Base-by-base conservation (phyloP, 2,888 invertebrate genomes). In the Philonicus albiceps region DNA sequence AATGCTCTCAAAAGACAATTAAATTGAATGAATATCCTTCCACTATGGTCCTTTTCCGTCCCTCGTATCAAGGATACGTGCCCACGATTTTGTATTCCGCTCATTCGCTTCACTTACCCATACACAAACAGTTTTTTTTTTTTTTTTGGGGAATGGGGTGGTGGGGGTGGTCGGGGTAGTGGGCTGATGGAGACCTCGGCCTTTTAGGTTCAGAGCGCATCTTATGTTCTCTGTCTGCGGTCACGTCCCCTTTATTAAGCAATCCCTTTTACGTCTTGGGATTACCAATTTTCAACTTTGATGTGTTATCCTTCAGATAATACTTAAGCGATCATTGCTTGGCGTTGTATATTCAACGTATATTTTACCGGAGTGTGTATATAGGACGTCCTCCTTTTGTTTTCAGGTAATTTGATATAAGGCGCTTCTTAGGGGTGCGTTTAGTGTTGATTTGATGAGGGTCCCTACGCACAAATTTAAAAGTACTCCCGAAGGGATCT, bases 271-370 rank as follows among this genome's bases (percentile, higher is more conserved):
- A 88, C 88, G 88, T 88, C 88, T 88, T 87, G 84, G 87, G 88
- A 88, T 88, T 88, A 88, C 88, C 88, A 88, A 88, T 88, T 88
- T 87, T 88, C 88, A 88, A 88, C 88, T 88, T 88, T 88, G 88
- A 88, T 88, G 88, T 88, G 87, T 87, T 88, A 88, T 88, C 87
- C 88, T 86, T 87, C 86, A 78, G 87, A 88, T 87, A 88, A 88
- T 88, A 88, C 88, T 87, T 87, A 88, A 86, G 87, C 87, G 87
- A 88, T 88, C 86, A 88, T 88, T 88, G 74, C 78, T 78, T n/a
- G 86, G 73, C 86, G 53, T 84, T 43, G 64, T 78, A 73, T 84
- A 76, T 31, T 74, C 72, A n/a, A 86, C 76, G 76, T 76, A 72
- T n/a, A n/a, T n/a, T 75, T 53, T 53, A 49, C 22, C 53, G 22